These are phyloP conservation scores for Tinea pellionella DNA, from an alignment of 2,888 invertebrate genomes.

Conservation along the genomic window DNA sequence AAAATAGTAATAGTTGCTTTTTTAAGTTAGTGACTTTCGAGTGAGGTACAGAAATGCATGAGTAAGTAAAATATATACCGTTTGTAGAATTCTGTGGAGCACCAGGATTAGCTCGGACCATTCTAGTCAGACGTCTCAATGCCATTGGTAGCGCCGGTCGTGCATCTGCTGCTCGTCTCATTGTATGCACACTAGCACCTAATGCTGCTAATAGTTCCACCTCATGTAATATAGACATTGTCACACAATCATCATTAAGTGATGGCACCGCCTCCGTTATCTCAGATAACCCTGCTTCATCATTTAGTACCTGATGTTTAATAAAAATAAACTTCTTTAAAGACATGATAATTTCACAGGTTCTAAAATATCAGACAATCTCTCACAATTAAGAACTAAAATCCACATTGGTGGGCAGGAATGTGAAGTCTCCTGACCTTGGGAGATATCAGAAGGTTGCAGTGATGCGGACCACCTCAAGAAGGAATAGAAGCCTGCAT, in stretches of 20 bases:
- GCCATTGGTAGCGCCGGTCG: slow-evolving; percentile 80
- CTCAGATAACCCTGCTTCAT: slow-evolving; percentile 70
- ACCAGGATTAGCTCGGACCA: slow-evolving; percentile 46
- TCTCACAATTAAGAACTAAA: too few relatives aligned
- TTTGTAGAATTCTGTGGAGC: neutral
- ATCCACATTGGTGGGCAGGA: too few relatives aligned
- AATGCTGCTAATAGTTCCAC: slow-evolving; percentile 80
- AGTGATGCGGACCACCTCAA: too few relatives aligned
- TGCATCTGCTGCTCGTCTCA: slow-evolving; percentile 73
- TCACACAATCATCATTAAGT: slow-evolving; percentile 76
- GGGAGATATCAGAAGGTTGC: too few relatives aligned
- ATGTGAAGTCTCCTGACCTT: too few relatives aligned
- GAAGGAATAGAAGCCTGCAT: too few relatives aligned
- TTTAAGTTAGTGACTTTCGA: too few relatives aligned
- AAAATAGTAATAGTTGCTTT: too few relatives aligned
- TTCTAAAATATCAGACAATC: too few relatives aligned
- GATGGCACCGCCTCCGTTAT: slow-evolving; percentile 78
- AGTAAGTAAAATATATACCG: neutral
- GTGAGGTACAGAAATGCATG: neutral
- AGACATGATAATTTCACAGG: too few relatives aligned
- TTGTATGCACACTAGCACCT: slow-evolving; percentile 73
- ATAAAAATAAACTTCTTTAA: slow-evolving; percentile 10
- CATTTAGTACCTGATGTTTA: slow-evolving; percentile 42
- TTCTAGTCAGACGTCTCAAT: slow-evolving; percentile 71
- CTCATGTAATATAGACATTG: slow-evolving; percentile 80